Base-by-base conservation (phyloP, 2,888 invertebrate genomes). In the Notodonta ziczac region DNA sequence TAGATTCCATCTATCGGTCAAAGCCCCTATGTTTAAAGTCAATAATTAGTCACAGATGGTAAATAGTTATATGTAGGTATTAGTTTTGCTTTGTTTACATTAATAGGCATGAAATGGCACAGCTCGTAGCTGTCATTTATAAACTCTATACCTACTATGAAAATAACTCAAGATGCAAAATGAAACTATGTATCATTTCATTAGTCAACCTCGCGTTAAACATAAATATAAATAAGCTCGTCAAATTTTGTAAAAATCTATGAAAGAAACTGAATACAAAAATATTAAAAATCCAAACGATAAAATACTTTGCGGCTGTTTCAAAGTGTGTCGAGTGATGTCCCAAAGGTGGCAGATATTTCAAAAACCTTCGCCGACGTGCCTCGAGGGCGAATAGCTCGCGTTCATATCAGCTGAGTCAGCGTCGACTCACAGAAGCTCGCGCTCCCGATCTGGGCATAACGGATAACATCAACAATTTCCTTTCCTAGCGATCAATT, bases 1-100 rank as follows among this genome's bases (percentile, higher is more conserved):
- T 86, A 80, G 74, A 83, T 84, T 84, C 65, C 71, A 70, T 76
- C 67, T 73, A 72, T 69, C 75, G 75, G 76, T 73, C 75, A 76
- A 75, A 74, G 76, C 14, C 76, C 74, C 74, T 56, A 58, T 56
- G 57, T 66, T 59, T 57, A 62, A 59, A 66, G 65, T 76, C 57
- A 76, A 74, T 66, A 72, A 60, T 70, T 67, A 60, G 61, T 64
- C 32, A 52, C 32, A 50, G 8, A 52, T 52, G 40, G 46, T 5
- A 12, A 35, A 35, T 35, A 35, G n/a, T 57, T 16, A 57, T 57
- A 40, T 50, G 14, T 44, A 51, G 42, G 4, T 46, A n/a, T 46
- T 46, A n/a, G 2, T 46, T 2, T 46, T 46, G 13, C 46, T n/a
- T 46, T 46, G 46, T 46, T 46, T 6, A n/a, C n/a, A 46, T 46